Base-by-base conservation (phyloP, 2,888 invertebrate genomes). In the Cerastis rubricosa region DNA sequence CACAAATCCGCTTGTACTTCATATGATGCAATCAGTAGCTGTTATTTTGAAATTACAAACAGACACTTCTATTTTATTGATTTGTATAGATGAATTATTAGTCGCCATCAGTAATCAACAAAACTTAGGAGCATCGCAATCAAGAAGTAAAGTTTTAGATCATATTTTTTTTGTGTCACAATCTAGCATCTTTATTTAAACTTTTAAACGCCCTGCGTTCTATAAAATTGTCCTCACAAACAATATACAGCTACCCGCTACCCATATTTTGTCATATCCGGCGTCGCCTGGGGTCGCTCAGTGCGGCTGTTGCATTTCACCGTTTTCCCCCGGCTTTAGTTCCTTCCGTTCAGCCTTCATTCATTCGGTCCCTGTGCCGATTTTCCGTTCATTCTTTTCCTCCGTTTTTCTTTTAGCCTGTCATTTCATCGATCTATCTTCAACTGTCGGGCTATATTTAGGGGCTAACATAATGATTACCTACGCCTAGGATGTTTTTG, bases 191-290 rank as follows among this genome's bases (percentile, higher is more conserved):
- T 65, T 59, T 45, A 11, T 80, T 57, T 59, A 1, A 5, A 29
- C 5, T 8, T 11, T 71, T 43, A 17, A n/a, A 47, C 45, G n/a
- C 29, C 43, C 40, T n/a, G 47, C 61, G 11, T 51, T 17, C 43
- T 25, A 59, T 51, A 22, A 74, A 83, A 74, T 72, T 76, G 71
- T 71, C 22, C 29, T 78, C 22, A 78, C 68, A 78, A 71, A n/a
- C 64, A 76, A 64, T 67, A 76, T 59, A 63, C 17, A 59, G 45
- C 73, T 66, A 59, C 14, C 25, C 51, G 35, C 47, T 54, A 40
- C 65, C 57, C 82, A 71, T 68, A 75, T 84, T 85, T 75, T 47
- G 82, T 85, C 67, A 85, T 82, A 84, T 84, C 84, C 82, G 78
- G 78, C 59, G 51, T 73, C 57, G 69, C 29, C 68, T 81, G 59